Evolutionary conservation across 2,888 invertebrate genomes (phyloP), one percentile per base, ranked within the genome.

Genomic region (Neuroscelio doddi): DNA sequence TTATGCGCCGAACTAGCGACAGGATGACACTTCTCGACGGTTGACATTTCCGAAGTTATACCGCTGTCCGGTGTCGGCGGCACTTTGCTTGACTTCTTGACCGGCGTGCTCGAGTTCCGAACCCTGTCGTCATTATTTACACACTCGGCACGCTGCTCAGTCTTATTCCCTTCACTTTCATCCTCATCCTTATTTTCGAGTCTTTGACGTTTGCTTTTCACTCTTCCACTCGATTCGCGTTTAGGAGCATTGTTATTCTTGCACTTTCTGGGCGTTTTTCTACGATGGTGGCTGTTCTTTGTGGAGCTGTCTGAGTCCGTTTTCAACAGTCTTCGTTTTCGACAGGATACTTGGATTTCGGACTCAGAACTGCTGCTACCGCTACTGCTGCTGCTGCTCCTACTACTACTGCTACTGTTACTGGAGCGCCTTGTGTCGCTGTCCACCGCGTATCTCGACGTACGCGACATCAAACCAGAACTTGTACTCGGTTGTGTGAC

Each of bases 401-500:
- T 70, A 14, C 34, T 56, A 65, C 55, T 62, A 16, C 65, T 69
- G 42, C 64, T 70, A 29, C 64, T 69, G 30, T 58, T 69, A 16
- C 71, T 69, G 34, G 72, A 73, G 10, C 59, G 66, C 50, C 68
- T 77, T 3, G 62, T 16, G 5, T 76, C 70, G 9, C 64, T 68
- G n/a, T 2, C 16, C 16, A 8, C 39, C 9, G 51, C 16, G 15
- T 71, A 72, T 16, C 76, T 69, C 1, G 80, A 74, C 65, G 77
- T 70, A 24, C 79, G 71, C 12, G 80, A 78, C 24, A 78, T 75
- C 7, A 83, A 58, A 1, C 84, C 84, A 4, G 80, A 78, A 53
- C 84, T 84, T 30, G 84, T 84, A 49, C 84, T 84, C 2, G 84
- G 84, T 39, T 82, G 83, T 3, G 80, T 73, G 1, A 75, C 71